Percentiles rank a stretch among this genome's conserved stretches.
Evolutionary conservation across 1,140 invertebrate species (phyloP).

Genomic region (Nasonia vitripennis): DNA sequence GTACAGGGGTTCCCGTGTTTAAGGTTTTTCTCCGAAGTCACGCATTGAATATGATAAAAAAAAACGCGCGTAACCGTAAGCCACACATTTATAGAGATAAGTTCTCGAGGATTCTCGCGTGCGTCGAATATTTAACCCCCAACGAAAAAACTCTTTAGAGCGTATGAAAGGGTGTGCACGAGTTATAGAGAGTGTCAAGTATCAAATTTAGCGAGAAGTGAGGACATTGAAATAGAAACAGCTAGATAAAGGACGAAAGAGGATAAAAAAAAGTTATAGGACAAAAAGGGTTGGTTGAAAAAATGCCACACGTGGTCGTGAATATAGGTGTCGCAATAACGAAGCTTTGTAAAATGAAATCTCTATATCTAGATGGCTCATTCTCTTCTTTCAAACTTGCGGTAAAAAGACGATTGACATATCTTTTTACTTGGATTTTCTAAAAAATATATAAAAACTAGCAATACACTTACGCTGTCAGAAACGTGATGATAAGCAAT

Average conservation of each 20-base stretch:
- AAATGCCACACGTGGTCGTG: background rate
- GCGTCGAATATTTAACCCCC: background rate
- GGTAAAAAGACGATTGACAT: background rate
- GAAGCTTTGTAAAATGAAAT: background rate
- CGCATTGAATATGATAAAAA: constrained; percentile 39
- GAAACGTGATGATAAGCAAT: background rate
- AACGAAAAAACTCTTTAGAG: background rate
- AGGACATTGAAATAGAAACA: constrained; percentile 23
- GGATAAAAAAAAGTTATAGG: background rate
- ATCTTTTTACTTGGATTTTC: background rate
- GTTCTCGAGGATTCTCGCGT: constrained; percentile 37
- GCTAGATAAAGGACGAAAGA: constrained; percentile 23
- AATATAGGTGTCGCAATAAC: background rate
- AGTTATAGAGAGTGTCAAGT: background rate
- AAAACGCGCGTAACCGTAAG: constrained; percentile 21
- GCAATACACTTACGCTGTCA: background rate
- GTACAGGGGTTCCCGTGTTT: constrained; percentile 52
- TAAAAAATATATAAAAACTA: background rate
- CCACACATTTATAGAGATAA: background rate
- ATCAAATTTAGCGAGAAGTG: background rate
- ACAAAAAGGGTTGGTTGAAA: background rate
- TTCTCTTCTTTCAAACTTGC: background rate
- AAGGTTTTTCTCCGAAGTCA: constrained; percentile 42
- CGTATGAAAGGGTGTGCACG: background rate
- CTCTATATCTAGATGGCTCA: background rate